phyloP scores from a whole-genome alignment of 2,888 invertebrate genomes.

The Noctuana brunneofusca region DNA sequence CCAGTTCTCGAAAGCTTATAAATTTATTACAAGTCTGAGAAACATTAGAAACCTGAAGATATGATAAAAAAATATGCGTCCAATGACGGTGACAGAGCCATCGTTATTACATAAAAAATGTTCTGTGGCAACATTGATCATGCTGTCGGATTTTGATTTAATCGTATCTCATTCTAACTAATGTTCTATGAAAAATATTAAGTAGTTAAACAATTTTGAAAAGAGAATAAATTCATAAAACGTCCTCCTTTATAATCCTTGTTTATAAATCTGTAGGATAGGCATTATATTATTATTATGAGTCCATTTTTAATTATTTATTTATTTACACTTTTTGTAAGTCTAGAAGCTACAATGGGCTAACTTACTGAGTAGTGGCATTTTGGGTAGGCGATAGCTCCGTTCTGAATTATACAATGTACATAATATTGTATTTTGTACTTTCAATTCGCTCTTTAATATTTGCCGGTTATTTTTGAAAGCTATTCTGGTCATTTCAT shows the following conservation, averaged over 20 bases:
- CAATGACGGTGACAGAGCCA: conserved; percentile 42
- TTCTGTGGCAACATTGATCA: conserved; percentile 47
- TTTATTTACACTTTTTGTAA: too few relatives aligned
- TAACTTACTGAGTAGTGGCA: too few relatives aligned
- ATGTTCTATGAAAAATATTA: neutral
- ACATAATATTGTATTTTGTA: too few relatives aligned
- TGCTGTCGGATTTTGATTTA: conserved; percentile 38
- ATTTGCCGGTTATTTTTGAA: neutral
- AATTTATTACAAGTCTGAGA: neutral
- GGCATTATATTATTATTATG: too few relatives aligned
- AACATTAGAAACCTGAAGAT: conserved; percentile 2
- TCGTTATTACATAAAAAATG: conserved; percentile 55
- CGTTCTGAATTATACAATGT: too few relatives aligned
- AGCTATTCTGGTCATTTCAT: neutral
- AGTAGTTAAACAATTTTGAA: too few relatives aligned
- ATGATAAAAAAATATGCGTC: conserved; percentile 17
- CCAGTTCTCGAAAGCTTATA: conserved; percentile 16
- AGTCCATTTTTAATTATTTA: too few relatives aligned
- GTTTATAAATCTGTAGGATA: neutral
- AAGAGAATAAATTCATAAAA: neutral
- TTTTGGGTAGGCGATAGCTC: too few relatives aligned
- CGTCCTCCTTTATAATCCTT: neutral
- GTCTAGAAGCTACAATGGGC: too few relatives aligned
- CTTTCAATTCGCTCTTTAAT: too few relatives aligned
- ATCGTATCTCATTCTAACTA: conserved; percentile 36